phyloP scores from a whole-genome alignment of 2,113 vertebrate species.

The Sinocyclocheilus anshuiensis region DNA sequence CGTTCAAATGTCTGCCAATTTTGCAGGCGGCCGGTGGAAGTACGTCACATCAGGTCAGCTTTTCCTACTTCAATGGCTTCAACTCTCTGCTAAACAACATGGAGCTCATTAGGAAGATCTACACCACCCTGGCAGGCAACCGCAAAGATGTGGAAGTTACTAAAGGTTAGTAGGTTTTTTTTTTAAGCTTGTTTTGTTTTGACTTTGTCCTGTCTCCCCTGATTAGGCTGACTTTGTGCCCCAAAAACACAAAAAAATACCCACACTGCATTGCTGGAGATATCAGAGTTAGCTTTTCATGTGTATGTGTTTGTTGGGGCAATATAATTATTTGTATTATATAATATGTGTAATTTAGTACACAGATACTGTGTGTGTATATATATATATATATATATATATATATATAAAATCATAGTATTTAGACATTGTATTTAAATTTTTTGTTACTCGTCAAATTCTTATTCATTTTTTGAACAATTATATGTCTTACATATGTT shows the following conservation, averaged over 20 bases:
- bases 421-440: no score
- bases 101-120: conserved; percentile 93
- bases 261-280: neutral
- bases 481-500: neutral
- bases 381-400: no score
- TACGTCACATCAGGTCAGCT: conserved; percentile 87
- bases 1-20: conserved; percentile 24
- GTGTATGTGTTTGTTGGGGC: neutral
- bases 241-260: neutral
- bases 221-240: conserved; percentile 29
- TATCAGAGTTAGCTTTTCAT: neutral
- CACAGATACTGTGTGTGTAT: no score
- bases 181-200: conserved; percentile 10
- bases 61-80: conserved; percentile 91
- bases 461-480: neutral
- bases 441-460: neutral
- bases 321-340: neutral
- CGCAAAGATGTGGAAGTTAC: conserved; percentile 85
- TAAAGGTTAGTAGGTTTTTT: conserved; percentile 73
- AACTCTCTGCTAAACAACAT: conserved; percentile 92
- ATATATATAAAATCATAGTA: no score
- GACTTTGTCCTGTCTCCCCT: conserved; percentile 10
- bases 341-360: neutral
- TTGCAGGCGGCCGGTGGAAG: conserved; percentile 83
- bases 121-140: conserved; percentile 83